phyloP scores from a whole-genome alignment of 1,140 invertebrate species.

The Probaryconus sp. region DNA sequence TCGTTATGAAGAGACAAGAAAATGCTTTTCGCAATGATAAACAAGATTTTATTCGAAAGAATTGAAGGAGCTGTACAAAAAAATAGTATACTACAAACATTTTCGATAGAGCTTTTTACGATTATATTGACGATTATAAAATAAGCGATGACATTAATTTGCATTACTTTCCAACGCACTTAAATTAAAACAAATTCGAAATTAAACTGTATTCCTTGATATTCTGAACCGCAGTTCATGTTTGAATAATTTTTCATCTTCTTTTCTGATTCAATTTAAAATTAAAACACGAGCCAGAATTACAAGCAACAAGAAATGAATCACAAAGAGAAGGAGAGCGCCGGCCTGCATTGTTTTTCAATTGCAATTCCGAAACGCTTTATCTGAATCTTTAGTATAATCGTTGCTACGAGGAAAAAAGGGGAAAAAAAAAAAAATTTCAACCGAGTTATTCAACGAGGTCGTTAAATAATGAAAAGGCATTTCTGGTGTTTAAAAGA shows the following conservation, averaged over 20 bases:
- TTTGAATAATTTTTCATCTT: slow-evolving; percentile 50
- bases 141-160: slow-evolving; percentile 20
- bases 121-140: slow-evolving; percentile 15
- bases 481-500: too few relatives aligned
- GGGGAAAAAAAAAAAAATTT: too few relatives aligned
- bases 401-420: background rate
- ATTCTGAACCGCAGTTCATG: slow-evolving; percentile 38
- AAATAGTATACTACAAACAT: background rate
- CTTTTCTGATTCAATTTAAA: slow-evolving; percentile 44
- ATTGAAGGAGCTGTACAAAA: background rate
- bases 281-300: slow-evolving; percentile 43
- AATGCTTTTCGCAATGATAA: too few relatives aligned
- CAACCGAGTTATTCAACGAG: too few relatives aligned
- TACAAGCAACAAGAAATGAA: slow-evolving; percentile 49
- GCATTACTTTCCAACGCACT: slow-evolving; percentile 12
- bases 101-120: background rate
- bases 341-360: slow-evolving; percentile 8
- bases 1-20: too few relatives aligned
- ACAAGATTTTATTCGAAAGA: too few relatives aligned
- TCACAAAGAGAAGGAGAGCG: slow-evolving; percentile 36
- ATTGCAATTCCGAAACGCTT: slow-evolving; percentile 46
- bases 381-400: slow-evolving; percentile 28
- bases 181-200: slow-evolving; percentile 42
- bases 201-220: slow-evolving; percentile 47
- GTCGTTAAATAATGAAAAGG: too few relatives aligned